Conservation (phyloP, 2,797 vertebrate genomes). For the Tapera naevia region DNA sequence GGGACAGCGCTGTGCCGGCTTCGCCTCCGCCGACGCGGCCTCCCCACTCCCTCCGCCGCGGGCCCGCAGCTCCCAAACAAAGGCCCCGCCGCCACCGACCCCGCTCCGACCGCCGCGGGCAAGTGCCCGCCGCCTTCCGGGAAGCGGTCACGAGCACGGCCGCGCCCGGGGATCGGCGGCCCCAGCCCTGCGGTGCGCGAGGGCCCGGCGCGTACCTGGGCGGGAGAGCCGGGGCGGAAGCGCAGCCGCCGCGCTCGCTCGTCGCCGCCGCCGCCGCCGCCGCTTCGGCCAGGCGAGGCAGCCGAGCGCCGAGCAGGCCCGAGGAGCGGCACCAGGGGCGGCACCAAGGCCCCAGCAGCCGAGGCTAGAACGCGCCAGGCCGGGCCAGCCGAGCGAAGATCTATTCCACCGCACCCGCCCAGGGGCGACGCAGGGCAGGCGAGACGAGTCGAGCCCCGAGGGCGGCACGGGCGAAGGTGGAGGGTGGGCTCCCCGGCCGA, state of each 20-base stretch:
- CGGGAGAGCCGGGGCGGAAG: neutral
- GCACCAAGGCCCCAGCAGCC: constrained; percentile 26
- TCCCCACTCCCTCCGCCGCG: neutral
- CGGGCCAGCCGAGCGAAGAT: neutral
- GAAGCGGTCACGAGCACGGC: neutral
- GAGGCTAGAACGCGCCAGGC: constrained; percentile 26
- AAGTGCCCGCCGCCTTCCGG: neutral
- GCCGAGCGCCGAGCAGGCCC: constrained; percentile 26
- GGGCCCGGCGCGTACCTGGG: neutral
- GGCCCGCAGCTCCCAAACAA: neutral
- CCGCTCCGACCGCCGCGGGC: too few species aligned
- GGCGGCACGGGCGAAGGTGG: too few species aligned
- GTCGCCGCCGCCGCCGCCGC: neutral
- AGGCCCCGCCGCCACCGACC: too few species aligned
- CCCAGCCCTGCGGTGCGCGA: too few species aligned
- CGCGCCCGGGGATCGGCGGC: neutral
- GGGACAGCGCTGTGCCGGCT: neutral
- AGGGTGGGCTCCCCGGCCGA: too few species aligned
- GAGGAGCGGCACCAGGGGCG: neutral
- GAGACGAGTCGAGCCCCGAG: neutral
- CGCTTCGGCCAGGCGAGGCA: constrained; percentile 27
- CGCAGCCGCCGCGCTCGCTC: neutral
- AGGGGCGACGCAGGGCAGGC: neutral
- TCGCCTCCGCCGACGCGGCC: neutral
- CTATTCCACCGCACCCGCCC: neutral